phyloP scores from a whole-genome alignment of 2,888 invertebrate genomes.

The Chymomyza amoena region DNA sequence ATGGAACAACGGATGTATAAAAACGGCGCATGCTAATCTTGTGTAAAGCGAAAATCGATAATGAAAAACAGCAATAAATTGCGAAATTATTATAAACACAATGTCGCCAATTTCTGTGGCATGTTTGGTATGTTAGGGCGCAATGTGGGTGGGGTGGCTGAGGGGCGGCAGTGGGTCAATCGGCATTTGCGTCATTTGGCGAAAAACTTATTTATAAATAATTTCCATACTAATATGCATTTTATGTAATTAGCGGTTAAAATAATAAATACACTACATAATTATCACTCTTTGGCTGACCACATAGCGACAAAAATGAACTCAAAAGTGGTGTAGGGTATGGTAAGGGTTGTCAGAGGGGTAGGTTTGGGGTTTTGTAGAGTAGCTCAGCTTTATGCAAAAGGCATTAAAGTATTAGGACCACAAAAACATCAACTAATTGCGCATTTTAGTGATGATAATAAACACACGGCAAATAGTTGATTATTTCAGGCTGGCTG shows the following conservation, averaged over 20 bases:
- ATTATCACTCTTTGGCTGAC: slow-evolving; percentile 66
- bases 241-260: slow-evolving; percentile 73
- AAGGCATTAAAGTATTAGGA: slow-evolving; percentile 66
- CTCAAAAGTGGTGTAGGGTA: slow-evolving; percentile 19
- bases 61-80: slow-evolving; percentile 50
- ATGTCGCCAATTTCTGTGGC: slow-evolving; percentile 29
- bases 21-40: slow-evolving; percentile 31
- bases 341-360: not conserved
- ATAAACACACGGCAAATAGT: slow-evolving; percentile 55
- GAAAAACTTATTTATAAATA: slow-evolving; percentile 67
- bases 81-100: slow-evolving; percentile 48
- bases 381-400: not conserved
- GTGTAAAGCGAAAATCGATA: slow-evolving; percentile 49
- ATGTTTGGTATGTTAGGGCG: too few relatives aligned
- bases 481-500: slow-evolving; percentile 62
- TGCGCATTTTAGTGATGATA: slow-evolving; percentile 70
- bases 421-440: slow-evolving; percentile 71
- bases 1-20: too few relatives aligned
- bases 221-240: slow-evolving; percentile 70
- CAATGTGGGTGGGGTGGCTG: not conserved
- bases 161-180: slow-evolving; percentile 12
- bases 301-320: slow-evolving; percentile 58
- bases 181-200: slow-evolving; percentile 24
- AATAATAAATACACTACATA: slow-evolving; percentile 72
- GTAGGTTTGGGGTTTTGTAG: not conserved